Evolutionary conservation across 2,113 vertebrate genomes (phyloP), one percentile per base, ranked within the genome.

Genomic region (Benitochromis conjunctus): DNA sequence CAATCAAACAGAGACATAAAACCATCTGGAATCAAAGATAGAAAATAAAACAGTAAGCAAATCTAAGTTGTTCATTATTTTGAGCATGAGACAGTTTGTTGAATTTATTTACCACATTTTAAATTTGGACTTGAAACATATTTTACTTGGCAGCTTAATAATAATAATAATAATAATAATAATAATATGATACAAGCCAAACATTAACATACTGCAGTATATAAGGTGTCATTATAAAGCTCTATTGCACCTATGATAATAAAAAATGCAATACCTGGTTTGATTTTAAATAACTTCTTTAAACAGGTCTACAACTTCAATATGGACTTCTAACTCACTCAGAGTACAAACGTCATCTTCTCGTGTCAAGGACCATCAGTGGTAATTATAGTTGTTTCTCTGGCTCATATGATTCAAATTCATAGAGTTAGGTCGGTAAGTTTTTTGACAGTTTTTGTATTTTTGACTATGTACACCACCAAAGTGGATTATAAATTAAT

Each of bases 1-100:
- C 7, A 31, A 41, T 29, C 31, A 0, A 43, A 64, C 7, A 24
- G 29, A 82, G 2, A 51, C 12, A 26, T 16, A 54, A 19, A 66
- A 66, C 43, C 21, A 38, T 13, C 8, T 29, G 43, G 8, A 74
- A 18, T 48, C 41, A 48, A 29, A 74, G 24, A 74, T 24, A 74
- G 46, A 43, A n/a, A n/a, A n/a, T n/a, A n/a, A n/a, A n/a, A n/a
- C n/a, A n/a, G n/a, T n/a, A n/a, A n/a, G n/a, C n/a, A n/a, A n/a
- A n/a, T n/a, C n/a, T 26, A 0, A 48, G 0, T 19, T 74, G 41
- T 48, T 48, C 24, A 0, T 74, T 74, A 18, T 18, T 74, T 26
- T 74, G 12, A 74, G 24, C 66, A 29, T 29, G 5, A 74, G 18
- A 29, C 2, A 74, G 19, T 19, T 71, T 74, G 24, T 48, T 74